Percentiles rank a stretch among this genome's conserved stretches.
Evolutionary conservation across 2,113 vertebrate species (phyloP).

Genomic region (Phodopus roborovskii): DNA sequence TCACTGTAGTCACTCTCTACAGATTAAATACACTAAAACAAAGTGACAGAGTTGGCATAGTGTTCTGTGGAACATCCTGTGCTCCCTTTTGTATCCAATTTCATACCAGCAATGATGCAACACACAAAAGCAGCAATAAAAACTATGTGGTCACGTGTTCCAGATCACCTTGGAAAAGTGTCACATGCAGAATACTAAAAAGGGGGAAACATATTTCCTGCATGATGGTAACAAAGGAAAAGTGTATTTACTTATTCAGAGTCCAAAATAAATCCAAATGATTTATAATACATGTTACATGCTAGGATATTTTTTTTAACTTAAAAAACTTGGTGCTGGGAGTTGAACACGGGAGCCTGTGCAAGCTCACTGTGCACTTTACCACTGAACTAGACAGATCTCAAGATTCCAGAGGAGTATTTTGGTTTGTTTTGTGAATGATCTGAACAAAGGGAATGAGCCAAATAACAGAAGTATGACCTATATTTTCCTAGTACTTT

Average conservation of each 20-base stretch:
- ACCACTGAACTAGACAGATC: neutral
- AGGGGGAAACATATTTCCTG: neutral
- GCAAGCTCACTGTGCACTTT: neutral
- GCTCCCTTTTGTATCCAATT: neutral
- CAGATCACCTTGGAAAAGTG: neutral
- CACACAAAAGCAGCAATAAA: neutral
- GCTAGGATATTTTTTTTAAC: conserved; percentile 2
- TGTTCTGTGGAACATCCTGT: neutral
- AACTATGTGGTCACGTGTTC: neutral
- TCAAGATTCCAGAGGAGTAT: neutral
- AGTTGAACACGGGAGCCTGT: neutral
- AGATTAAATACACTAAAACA: neutral
- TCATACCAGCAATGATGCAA: neutral
- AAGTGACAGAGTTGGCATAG: neutral
- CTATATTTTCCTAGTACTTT: neutral
- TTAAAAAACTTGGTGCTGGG: neutral
- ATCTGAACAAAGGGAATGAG: neutral
- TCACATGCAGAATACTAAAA: neutral
- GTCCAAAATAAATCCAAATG: neutral
- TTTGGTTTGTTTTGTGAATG: conserved; percentile 28
- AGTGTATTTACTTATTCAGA: neutral
- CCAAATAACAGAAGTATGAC: neutral
- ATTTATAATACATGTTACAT: neutral
- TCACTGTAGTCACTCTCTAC: neutral
- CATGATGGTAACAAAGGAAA: neutral